phyloP scores from a whole-genome alignment of 2,113 vertebrate species.

The Dendrocopos noguchii region DNA sequence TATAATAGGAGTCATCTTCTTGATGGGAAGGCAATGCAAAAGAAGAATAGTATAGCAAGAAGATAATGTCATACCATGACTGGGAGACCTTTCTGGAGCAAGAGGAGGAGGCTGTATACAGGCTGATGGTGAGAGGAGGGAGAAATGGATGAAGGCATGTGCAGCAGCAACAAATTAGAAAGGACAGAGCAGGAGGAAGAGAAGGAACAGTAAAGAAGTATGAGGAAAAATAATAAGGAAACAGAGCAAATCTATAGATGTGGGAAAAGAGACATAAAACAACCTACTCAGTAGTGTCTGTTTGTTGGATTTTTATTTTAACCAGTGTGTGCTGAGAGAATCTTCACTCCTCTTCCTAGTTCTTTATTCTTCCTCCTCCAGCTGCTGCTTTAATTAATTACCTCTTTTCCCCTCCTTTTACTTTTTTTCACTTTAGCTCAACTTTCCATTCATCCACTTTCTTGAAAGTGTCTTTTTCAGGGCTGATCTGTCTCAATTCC shows the following conservation, averaged over 20 bases:
- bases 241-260: neutral
- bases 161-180: neutral
- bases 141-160: neutral
- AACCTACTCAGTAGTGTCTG: neutral
- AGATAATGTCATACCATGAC: neutral
- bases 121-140: neutral
- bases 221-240: neutral
- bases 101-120: neutral
- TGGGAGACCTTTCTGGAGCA: neutral
- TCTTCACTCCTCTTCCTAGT: neutral
- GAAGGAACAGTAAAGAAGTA: neutral
- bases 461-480: neutral
- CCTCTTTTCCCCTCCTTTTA: neutral
- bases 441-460: neutral
- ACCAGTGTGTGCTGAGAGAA: neutral
- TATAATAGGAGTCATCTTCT: neutral
- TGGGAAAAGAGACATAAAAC: constrained; percentile 17
- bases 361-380: neutral
- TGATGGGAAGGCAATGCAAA: neutral
- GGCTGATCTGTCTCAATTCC: neutral
- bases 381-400: constrained; percentile 20
- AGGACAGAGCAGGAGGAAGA: neutral
- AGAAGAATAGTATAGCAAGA: neutral
- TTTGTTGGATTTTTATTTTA: neutral
- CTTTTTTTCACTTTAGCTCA: neutral